These are phyloP conservation scores for Cenopis cana DNA, from an alignment of 2,888 invertebrate genomes.

Conservation along the genomic window DNA sequence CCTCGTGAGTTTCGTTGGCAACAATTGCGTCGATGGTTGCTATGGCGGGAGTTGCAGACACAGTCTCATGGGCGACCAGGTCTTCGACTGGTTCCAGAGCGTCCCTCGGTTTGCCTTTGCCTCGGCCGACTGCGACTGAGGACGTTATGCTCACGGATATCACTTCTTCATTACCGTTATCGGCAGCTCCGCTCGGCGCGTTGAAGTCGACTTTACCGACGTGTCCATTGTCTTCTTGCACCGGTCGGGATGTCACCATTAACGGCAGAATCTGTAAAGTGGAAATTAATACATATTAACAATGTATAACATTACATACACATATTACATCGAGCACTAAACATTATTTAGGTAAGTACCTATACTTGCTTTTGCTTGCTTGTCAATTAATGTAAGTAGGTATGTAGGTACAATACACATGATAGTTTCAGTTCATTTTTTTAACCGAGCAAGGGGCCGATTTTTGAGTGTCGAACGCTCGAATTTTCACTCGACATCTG, in stretches of 20 bases:
- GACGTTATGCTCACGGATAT: slow-evolving; percentile 86
- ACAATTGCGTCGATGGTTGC: slow-evolving; percentile 42
- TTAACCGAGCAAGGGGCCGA: no score
- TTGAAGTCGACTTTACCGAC: slow-evolving; percentile 51
- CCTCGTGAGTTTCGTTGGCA: slow-evolving; percentile 57
- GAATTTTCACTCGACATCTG: no score
- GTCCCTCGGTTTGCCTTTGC: slow-evolving; percentile 59
- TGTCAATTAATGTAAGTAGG: no score
- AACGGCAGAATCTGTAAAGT: slow-evolving; percentile 72
- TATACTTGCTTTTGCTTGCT: no score
- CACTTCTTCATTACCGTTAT: slow-evolving; percentile 72
- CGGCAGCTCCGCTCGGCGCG: slow-evolving; percentile 52
- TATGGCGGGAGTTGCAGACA: slow-evolving; percentile 44
- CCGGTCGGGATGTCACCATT: slow-evolving; percentile 63
- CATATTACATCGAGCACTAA: no score
- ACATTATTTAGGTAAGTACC: no score
- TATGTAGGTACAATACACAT: no score
- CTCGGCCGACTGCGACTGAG: slow-evolving; percentile 84
- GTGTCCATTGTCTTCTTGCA: slow-evolving; percentile 51
- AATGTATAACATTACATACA: not conserved
- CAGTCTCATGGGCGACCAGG: slow-evolving; percentile 40
- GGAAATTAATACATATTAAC: slow-evolving; percentile 42
- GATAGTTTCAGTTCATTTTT: no score
- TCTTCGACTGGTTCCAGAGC: slow-evolving; percentile 45
- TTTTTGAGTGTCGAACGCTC: no score